Evolutionary conservation across 2,888 invertebrate genomes (phyloP), one percentile per base, ranked within the genome.

Genomic region (Sphaerophoria taeniata): DNA sequence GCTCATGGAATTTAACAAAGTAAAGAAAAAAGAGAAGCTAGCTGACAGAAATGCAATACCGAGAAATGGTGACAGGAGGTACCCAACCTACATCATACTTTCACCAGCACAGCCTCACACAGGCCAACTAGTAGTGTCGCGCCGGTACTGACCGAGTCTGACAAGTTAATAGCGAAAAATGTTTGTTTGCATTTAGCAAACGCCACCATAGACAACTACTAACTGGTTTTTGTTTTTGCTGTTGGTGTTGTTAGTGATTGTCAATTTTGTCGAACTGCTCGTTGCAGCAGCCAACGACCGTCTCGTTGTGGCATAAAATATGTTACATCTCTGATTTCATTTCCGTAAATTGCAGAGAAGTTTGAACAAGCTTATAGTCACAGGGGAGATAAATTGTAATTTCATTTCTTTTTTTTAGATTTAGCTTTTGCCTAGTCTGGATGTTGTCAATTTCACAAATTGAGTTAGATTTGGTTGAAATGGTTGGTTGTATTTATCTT

Each of bases 311-410:
- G 24, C 24, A 39, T 67, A 39, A 53, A 53, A 67, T 53, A 67
- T 67, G 67, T 80, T 63, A 80, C 75, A 70, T 80, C 70, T 75
- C 24, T 58, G 56, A 58, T 58, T 65, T 76, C 76, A 81, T 81
- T 81, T 81, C 81, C 81, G 76, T 76, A 71, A 53, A 75, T 60
- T 75, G 75, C 11, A 43, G 9, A 71, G 71, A 45, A 51, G 69
- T 45, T 71, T 61, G 33, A 31, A 61, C 24, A 14, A 53, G 67
- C 53, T 72, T 73, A 72, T 24, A 51, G 73, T 69, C 75, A 58
- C 70, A 45, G 33, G 70, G 56, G 61, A 61, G 56, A 75, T 75
- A 70, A 70, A 67, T 65, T 65, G 70, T 75, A 71, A 80, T 80
- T 70, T 55, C 49, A 69, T 63, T 80, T 53, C 31, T 49, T 43